Conservation (phyloP, 30 jellyfish, hydroid and myxozoan genomes). For the Euphysa ruthae region DNA sequence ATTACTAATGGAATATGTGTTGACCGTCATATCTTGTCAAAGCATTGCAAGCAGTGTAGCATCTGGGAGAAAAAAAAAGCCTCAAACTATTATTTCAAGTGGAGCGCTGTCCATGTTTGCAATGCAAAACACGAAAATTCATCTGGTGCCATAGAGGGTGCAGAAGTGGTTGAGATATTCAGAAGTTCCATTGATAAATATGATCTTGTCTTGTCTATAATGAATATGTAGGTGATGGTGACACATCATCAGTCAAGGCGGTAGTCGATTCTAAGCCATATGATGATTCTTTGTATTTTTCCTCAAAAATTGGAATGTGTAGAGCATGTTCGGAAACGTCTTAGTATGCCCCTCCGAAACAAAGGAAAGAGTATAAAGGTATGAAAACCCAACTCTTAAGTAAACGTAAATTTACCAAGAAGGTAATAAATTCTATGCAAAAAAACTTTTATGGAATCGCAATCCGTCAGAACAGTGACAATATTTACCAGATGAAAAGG, state of each 20-base stretch:
- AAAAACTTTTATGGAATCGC: too few relatives aligned
- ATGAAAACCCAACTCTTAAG: too few relatives aligned
- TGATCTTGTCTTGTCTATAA: too few relatives aligned
- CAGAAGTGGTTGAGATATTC: neutral
- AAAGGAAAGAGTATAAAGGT: too few relatives aligned
- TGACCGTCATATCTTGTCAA: neutral
- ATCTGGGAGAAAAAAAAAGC: neutral
- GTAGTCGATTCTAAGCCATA: constrained; percentile 24
- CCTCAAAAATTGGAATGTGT: constrained; percentile 16
- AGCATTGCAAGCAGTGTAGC: neutral
- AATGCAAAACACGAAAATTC: neutral
- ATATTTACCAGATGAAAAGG: too few relatives aligned
- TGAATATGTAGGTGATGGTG: constrained; percentile 34
- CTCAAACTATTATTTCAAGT: neutral
- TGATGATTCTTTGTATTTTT: neutral
- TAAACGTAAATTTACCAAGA: too few relatives aligned
- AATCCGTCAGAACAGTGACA: too few relatives aligned
- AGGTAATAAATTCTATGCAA: too few relatives aligned
- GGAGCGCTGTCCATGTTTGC: neutral
- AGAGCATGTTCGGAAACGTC: neutral
- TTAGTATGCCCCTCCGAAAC: too few relatives aligned
- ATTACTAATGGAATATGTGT: neutral
- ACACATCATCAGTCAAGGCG: constrained; percentile 18
- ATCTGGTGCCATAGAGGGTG: too few relatives aligned
- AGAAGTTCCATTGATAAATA: neutral